phyloP scores from a whole-genome alignment of 2,888 invertebrate species.

The Laothoe populi region DNA sequence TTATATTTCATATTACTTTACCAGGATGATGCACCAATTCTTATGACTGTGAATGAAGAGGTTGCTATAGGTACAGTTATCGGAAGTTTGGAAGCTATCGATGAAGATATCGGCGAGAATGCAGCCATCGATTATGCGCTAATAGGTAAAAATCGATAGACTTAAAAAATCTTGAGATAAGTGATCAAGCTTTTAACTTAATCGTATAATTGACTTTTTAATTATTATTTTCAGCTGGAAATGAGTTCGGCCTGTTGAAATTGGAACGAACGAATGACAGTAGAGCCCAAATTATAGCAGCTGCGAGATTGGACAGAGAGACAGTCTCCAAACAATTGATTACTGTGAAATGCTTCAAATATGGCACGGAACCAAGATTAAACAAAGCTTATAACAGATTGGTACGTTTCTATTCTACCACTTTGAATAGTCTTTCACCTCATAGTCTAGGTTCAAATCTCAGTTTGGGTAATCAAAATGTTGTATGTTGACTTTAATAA shows the following conservation, averaged over 20 bases:
- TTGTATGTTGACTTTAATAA: too few species aligned
- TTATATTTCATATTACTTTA: neutral
- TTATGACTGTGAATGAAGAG: slow-evolving; percentile 88
- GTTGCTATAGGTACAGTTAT: slow-evolving; percentile 87
- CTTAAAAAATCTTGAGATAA: neutral
- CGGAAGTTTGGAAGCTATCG: slow-evolving; percentile 88
- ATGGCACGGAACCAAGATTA: slow-evolving; percentile 64
- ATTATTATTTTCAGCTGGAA: slow-evolving; percentile 84
- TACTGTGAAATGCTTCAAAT: slow-evolving; percentile 89
- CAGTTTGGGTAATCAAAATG: too few species aligned
- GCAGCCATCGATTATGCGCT: slow-evolving; percentile 90
- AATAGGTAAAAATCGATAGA: slow-evolving; percentile 81
- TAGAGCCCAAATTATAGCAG: slow-evolving; percentile 85
- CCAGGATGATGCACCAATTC: slow-evolving; percentile 87
- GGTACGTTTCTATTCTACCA: slow-evolving; percentile 56
- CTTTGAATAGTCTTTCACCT: neutral
- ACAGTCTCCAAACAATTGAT: slow-evolving; percentile 80
- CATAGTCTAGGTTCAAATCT: too few species aligned
- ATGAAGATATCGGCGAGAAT: slow-evolving; percentile 90
- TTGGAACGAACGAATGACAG: slow-evolving; percentile 87
- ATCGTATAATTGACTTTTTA: slow-evolving; percentile 1
- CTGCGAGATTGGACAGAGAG: slow-evolving; percentile 88
- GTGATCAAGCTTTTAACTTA: neutral
- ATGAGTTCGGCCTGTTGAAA: slow-evolving; percentile 86
- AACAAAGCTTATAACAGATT: slow-evolving; percentile 86